These are phyloP conservation scores for Phymorhynchus buccinoides DNA, from an alignment of 1,140 invertebrate species.

Conservation along the genomic window DNA sequence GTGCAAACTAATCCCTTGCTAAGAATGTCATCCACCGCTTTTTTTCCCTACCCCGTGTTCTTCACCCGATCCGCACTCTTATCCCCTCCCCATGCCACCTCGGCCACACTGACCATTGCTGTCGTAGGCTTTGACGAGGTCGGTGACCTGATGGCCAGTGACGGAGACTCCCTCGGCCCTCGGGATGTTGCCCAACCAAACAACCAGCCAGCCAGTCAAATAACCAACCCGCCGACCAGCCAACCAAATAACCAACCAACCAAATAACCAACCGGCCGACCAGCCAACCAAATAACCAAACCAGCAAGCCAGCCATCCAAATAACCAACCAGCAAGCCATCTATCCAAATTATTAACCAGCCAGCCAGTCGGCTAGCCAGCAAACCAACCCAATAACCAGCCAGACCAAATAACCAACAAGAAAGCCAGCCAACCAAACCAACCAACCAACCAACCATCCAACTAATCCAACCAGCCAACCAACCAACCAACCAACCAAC, in stretches of 20 bases:
- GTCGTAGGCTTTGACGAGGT: constrained; percentile 93
- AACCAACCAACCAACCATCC: too few relatives aligned
- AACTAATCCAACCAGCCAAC: neutral
- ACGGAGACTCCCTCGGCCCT: constrained; percentile 93
- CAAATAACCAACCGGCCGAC: too few relatives aligned
- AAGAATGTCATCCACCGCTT: too few relatives aligned
- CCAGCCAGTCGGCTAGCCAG: neutral
- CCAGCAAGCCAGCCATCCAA: neutral
- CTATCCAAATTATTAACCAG: neutral
- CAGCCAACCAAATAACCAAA: neutral
- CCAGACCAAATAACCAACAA: neutral
- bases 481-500: too few relatives aligned
- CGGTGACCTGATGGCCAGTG: constrained; percentile 90
- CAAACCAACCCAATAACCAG: neutral
- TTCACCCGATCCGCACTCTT: too few relatives aligned
- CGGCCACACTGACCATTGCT: constrained; percentile 78
- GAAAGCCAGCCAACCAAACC: neutral
- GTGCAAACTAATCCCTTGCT: too few relatives aligned
- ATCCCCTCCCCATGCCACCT: neutral
- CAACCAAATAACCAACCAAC: too few relatives aligned
- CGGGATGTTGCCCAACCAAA: constrained; percentile 95
- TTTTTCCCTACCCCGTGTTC: too few relatives aligned
- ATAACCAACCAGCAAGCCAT: too few relatives aligned
- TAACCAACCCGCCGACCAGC: too few relatives aligned
- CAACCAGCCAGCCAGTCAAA: constrained; percentile 73